phyloP scores from a whole-genome alignment of 2,888 invertebrate species.

The Polydrusus pterygomalis region DNA sequence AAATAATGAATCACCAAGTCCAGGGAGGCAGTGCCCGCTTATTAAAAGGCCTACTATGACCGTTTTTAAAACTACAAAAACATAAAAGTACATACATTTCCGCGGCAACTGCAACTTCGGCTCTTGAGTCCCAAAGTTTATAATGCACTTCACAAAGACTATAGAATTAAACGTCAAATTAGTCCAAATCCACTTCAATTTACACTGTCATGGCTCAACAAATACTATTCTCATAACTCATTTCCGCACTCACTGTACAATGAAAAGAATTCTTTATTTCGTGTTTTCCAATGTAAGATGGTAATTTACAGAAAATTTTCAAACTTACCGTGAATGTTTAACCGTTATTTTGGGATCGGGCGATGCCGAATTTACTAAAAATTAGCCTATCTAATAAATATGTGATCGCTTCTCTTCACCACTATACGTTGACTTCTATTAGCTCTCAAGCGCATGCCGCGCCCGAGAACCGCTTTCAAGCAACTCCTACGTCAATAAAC shows the following conservation, averaged over 20 bases:
- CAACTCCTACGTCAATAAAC: conserved; percentile 48
- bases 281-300: conserved; percentile 60
- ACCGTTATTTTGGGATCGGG: conserved; percentile 64
- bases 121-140: conserved; percentile 55
- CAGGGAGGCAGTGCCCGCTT: conserved; percentile 31
- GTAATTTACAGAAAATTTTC: conserved; percentile 64
- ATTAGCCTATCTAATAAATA: conserved; percentile 58
- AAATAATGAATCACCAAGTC: conserved; percentile 37
- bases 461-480: conserved; percentile 56
- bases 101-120: conserved; percentile 56
- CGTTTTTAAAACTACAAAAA: conserved; percentile 52
- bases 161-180: conserved; percentile 60
- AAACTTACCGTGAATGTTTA: conserved; percentile 65
- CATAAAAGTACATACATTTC: conserved; percentile 61
- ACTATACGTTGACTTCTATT: conserved; percentile 60
- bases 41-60: conserved; percentile 21
- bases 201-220: conserved; percentile 71
- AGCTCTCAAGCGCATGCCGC: conserved; percentile 60
- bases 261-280: conserved; percentile 60
- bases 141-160: conserved; percentile 60
- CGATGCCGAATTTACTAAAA: conserved; percentile 63
- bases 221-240: conserved; percentile 62
- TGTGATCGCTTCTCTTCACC: conserved; percentile 55
- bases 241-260: conserved; percentile 63
- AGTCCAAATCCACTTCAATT: conserved; percentile 68